These are phyloP conservation scores for Promerops cafer DNA, from an alignment of 2,113 vertebrate genomes.

Conservation along the genomic window DNA sequence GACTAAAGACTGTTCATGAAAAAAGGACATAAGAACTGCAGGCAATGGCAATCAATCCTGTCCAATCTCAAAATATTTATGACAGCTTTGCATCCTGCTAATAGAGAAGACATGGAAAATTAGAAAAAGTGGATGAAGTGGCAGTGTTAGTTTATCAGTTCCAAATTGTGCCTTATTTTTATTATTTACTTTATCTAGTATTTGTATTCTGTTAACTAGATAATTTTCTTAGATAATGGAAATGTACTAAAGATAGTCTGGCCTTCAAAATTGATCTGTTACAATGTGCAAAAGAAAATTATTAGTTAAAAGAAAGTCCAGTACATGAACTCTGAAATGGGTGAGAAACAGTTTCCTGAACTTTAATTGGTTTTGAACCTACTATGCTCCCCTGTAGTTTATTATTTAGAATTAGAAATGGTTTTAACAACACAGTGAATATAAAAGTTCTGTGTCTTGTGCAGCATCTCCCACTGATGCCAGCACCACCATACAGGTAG, in stretches of 20 bases:
- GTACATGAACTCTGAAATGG: neutral
- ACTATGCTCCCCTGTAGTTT: neutral
- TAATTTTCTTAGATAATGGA: neutral
- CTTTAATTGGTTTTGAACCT: neutral
- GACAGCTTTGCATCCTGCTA: neutral
- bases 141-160: neutral
- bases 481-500: neutral
- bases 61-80: neutral
- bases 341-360: neutral
- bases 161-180: neutral
- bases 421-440: neutral
- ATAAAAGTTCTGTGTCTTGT: neutral
- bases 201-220: neutral
- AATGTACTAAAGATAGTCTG: neutral
- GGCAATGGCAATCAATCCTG: neutral
- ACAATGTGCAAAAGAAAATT: neutral
- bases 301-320: neutral
- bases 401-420: neutral
- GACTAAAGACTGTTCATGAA: neutral
- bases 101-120: neutral
- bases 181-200: neutral
- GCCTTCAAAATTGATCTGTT: neutral
- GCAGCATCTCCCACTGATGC: neutral
- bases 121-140: neutral
- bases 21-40: neutral